Base-by-base conservation (phyloP, 2,113 vertebrate genomes). In the Taurulus bubalis region DNA sequence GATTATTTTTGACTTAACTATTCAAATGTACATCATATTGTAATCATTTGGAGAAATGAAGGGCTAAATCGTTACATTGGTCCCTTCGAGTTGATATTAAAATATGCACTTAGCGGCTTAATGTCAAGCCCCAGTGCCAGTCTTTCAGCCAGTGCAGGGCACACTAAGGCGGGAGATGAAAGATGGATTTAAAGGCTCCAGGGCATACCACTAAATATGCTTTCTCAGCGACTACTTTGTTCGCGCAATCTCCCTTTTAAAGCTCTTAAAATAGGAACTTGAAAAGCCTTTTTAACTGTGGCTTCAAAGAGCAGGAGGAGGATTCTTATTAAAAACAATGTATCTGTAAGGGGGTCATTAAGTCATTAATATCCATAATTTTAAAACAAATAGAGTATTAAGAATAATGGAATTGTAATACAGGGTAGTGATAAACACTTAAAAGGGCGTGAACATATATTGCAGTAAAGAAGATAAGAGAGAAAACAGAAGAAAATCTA, bases 211-310 rank as follows among this genome's bases (percentile, higher is more conserved):
- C 72, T 78, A 79, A 90, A 88, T 84, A 71, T 85, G 87, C 87
- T 91, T 89, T 76, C 75, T 89, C 83, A 85, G 87, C 71, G 51
- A 73, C 64, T 42, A 84, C 90, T 93, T 93, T 92, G 84, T 91
- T 92, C 83, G 34, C 76, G 77, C 84, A 86, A 73, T 80, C 84
- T 90, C 85, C 60, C 34, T 79, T 84, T 90, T 86, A 85, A 91
- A 85, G 82, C 82, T 83, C 75, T 90, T 15, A 66, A 80, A 90
- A 90, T 83, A 84, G 77, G 56, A 76, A 85, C 51, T 86, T 82
- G 51, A 84, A 88, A 90, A 78, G 73, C 36, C 38, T 75, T 59
- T 87, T 87, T 87, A 14, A 40, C 38, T 24, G 30, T 63, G 77
- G 70, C 84, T 91, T 91, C 79, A 90, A 87, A 90, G 85, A 79